phyloP scores from a whole-genome alignment of 2,113 vertebrate genomes.

The Centropus bengalensis region DNA sequence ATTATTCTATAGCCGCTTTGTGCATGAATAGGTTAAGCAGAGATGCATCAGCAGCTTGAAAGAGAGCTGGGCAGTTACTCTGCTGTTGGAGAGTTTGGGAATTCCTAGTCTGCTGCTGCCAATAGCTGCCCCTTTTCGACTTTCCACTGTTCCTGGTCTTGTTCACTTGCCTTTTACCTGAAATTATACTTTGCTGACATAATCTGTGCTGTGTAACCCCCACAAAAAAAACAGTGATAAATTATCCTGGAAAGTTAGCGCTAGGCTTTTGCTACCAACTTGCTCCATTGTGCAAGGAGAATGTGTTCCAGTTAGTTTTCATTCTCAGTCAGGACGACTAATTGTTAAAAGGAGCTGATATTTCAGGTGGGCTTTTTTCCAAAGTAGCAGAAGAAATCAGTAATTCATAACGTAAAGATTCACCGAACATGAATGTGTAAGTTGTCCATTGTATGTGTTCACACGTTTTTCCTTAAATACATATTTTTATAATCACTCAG shows the following conservation, averaged over 20 bases:
- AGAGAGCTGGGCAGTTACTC: neutral
- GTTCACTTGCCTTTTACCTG: neutral
- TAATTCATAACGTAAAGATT: neutral
- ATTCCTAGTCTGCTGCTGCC: neutral
- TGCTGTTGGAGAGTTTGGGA: neutral
- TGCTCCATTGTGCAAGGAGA: neutral
- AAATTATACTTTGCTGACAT: neutral
- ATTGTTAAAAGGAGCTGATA: neutral
- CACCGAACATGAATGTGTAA: neutral
- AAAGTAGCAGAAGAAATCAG: neutral
- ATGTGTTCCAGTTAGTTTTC: neutral
- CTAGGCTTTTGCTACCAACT: neutral
- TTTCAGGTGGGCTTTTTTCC: neutral
- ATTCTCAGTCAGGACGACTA: neutral
- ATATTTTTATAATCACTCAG: conserved; percentile 58
- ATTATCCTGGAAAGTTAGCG: neutral
- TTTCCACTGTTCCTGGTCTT: neutral
- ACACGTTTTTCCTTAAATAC: neutral
- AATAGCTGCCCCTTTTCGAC: neutral
- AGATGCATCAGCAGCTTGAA: neutral
- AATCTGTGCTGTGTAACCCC: neutral
- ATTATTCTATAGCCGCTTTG: neutral
- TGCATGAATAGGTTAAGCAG: rapidly evolving
- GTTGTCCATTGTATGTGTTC: neutral
- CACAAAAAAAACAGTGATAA: neutral